These are phyloP conservation scores for Trachymyrmex septentrionalis DNA, from an alignment of 1,140 invertebrate species.

Conservation along the genomic window DNA sequence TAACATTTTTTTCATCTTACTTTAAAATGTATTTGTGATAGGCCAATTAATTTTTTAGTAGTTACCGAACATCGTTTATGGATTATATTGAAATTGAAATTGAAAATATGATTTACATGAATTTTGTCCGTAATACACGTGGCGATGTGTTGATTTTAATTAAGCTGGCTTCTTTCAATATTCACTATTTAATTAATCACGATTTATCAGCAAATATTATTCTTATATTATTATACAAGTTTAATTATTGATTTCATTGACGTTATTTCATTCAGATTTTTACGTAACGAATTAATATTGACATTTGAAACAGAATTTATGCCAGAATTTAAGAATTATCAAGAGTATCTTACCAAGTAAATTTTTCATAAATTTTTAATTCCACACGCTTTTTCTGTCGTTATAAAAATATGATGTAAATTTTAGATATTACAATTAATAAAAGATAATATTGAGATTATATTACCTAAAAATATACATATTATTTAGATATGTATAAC, in stretches of 20 bases:
- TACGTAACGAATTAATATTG: neutral
- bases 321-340: neutral
- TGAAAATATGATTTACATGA: constrained; percentile 3
- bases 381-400: neutral
- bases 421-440: neutral
- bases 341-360: neutral
- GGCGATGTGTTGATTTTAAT: constrained; percentile 22
- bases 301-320: neutral
- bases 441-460: neutral
- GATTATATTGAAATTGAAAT: neutral
- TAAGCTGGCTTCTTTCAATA: neutral
- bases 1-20: neutral
- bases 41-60: neutral
- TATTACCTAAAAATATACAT: neutral
- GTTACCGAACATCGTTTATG: neutral
- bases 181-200: constrained; percentile 29
- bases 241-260: constrained; percentile 26
- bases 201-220: constrained; percentile 28
- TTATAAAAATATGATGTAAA: too few species aligned
- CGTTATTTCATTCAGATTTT: neutral
- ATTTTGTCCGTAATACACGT: neutral
- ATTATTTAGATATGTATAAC: neutral
- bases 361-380: constrained; percentile 5
- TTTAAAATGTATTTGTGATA: neutral
- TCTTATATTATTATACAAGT: neutral